Evolutionary conservation across 1,140 invertebrate species (phyloP).

Genomic region (Spodoptera frugiperda): DNA sequence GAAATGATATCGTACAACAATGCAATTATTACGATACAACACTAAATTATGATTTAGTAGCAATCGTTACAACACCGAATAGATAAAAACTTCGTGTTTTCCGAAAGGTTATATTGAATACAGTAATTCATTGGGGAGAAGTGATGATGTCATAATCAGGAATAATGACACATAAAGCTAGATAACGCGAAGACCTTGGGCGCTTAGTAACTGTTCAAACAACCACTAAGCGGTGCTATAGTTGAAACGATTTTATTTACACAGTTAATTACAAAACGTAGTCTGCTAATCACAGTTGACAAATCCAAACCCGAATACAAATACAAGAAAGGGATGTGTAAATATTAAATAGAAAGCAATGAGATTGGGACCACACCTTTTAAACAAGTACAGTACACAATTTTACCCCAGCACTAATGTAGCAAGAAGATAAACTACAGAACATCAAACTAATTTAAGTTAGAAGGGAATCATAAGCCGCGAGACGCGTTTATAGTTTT

Average conservation of each 20-base stretch:
- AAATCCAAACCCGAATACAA: background rate
- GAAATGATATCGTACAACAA: background rate
- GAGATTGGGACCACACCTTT: no score
- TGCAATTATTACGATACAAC: background rate
- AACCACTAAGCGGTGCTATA: slow-evolving; percentile 35
- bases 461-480: background rate
- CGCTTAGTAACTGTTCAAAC: slow-evolving; percentile 46
- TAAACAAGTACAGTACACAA: background rate
- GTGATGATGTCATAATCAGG: slow-evolving; percentile 53
- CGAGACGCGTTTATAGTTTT: background rate
- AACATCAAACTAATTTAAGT: background rate
- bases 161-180: slow-evolving; percentile 55
- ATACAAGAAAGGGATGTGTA: background rate
- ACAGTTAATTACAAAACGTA: slow-evolving; percentile 21
- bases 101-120: slow-evolving; percentile 8
- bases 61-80: background rate
- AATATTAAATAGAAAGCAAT: background rate
- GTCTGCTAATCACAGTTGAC: slow-evolving; percentile 6
- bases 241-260: slow-evolving; percentile 32
- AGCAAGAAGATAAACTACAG: background rate
- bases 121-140: slow-evolving; percentile 3
- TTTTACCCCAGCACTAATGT: background rate
- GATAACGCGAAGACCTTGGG: slow-evolving; percentile 52
- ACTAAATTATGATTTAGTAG: background rate
- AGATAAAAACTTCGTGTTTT: background rate